Evolutionary conservation across 1,140 invertebrate genomes (phyloP).

Genomic region (Microplitis mediator): DNA sequence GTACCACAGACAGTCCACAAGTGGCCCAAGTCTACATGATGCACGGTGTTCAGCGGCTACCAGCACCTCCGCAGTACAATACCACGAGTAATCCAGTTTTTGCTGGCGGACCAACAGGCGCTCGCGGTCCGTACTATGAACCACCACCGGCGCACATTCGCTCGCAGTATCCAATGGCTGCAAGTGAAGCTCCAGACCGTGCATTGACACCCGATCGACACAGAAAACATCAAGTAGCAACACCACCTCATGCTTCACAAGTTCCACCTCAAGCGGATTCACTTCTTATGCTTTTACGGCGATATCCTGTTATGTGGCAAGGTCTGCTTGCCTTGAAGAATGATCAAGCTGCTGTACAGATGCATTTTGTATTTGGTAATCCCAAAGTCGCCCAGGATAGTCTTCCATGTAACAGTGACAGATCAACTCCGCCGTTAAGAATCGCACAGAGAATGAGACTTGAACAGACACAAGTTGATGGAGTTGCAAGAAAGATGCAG

Average conservation of each 20-base stretch:
- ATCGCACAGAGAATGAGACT: slow-evolving; percentile 97
- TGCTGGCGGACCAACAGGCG: slow-evolving; percentile 42
- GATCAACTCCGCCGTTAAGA: slow-evolving; percentile 80
- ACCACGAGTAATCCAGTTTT: slow-evolving; percentile 41
- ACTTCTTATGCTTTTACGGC: slow-evolving; percentile 77
- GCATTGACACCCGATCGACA: slow-evolving; percentile 63
- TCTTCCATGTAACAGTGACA: slow-evolving; percentile 79
- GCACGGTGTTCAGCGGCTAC: slow-evolving; percentile 58
- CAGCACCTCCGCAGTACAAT: slow-evolving; percentile 56
- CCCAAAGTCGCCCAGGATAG: slow-evolving; percentile 82
- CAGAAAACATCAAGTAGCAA: slow-evolving; percentile 66
- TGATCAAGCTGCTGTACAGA: slow-evolving; percentile 94
- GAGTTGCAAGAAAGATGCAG: slow-evolving; percentile 94
- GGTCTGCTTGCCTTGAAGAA: slow-evolving; percentile 93
- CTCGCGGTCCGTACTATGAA: slow-evolving; percentile 62
- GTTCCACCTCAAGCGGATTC: slow-evolving; percentile 79
- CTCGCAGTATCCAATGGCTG: slow-evolving; percentile 58
- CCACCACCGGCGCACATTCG: slow-evolving; percentile 71
- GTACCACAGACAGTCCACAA: slow-evolving; percentile 77
- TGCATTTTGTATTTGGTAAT: slow-evolving; percentile 97
- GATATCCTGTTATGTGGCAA: slow-evolving; percentile 96
- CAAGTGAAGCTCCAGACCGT: slow-evolving; percentile 61
- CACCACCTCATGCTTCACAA: slow-evolving; percentile 76
- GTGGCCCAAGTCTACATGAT: slow-evolving; percentile 73
- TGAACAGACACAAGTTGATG: slow-evolving; percentile 92